Percentiles rank a stretch among this genome's conserved stretches.
phyloP scores from a whole-genome alignment of 2,888 invertebrate genomes.

The Anagyrus pseudococci region DNA sequence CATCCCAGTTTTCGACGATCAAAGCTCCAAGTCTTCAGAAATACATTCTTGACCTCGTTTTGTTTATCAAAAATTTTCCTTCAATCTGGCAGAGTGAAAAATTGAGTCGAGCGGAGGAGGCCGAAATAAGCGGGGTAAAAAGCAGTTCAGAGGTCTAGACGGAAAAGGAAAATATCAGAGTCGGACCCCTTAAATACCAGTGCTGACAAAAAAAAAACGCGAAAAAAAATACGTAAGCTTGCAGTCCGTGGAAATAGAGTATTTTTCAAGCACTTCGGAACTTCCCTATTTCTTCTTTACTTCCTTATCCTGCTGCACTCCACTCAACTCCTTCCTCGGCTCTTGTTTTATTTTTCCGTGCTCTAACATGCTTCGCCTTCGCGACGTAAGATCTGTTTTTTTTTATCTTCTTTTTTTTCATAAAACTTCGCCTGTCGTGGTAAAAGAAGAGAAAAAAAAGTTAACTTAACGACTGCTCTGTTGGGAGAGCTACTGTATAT shows the following conservation, averaged over 20 bases:
- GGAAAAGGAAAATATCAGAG: conserved; percentile 20
- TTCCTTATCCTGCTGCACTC: background rate
- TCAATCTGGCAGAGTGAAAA: background rate
- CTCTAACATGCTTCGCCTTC: too few species aligned
- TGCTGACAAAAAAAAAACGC: conserved; percentile 20
- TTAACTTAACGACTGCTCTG: conserved; percentile 30
- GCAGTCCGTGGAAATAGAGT: conserved; percentile 26
- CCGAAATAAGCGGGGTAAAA: background rate
- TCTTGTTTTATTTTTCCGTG: background rate
- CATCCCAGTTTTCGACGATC: too few species aligned
- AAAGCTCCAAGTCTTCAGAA: too few species aligned
- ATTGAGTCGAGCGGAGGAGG: background rate
- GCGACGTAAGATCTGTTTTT: too few species aligned
- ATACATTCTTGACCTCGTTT: background rate
- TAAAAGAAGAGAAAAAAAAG: background rate
- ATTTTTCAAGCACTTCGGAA: conserved; percentile 35
- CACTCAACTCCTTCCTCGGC: background rate
- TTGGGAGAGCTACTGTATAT: background rate
- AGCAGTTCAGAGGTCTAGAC: background rate
- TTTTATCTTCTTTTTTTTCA: too few species aligned
- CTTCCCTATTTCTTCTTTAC: conserved; percentile 25
- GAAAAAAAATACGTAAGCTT: conserved; percentile 30
- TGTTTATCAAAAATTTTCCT: too few species aligned
- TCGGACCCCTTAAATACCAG: conserved; percentile 21
- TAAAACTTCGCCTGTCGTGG: background rate